phyloP scores from a whole-genome alignment of 2,888 invertebrate species.

The Eupelmus urozonus region DNA sequence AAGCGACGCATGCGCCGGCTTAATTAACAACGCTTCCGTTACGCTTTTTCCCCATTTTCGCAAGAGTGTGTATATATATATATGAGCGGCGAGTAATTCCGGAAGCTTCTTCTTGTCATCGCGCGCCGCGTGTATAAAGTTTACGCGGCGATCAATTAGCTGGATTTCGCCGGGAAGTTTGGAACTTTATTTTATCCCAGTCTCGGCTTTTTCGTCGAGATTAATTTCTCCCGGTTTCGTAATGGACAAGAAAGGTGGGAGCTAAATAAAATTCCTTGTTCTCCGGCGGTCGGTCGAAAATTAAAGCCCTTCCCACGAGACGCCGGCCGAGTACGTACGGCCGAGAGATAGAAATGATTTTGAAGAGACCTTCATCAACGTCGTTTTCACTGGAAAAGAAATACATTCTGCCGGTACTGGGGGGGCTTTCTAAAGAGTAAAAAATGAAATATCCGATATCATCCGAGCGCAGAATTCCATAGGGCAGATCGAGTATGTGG shows the following conservation, averaged over 20 bases:
- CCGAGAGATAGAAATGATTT: neutral
- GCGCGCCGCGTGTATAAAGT: neutral
- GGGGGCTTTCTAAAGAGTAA: neutral
- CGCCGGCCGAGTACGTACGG: too few species aligned
- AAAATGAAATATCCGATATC: slow-evolving; percentile 23
- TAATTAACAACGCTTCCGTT: slow-evolving; percentile 38
- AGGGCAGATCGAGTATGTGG: slow-evolving; percentile 33
- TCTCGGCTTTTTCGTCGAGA: too few species aligned
- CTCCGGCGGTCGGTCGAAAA: too few species aligned
- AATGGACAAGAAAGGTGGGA: neutral
- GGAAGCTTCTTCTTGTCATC: slow-evolving; percentile 11
- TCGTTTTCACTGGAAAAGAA: neutral
- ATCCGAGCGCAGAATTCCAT: slow-evolving; percentile 18
- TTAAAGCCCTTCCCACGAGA: too few species aligned
- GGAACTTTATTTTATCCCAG: neutral
- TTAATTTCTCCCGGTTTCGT: neutral
- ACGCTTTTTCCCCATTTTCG: too few species aligned
- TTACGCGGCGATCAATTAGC: neutral
- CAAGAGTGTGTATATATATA: neutral
- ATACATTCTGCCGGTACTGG: neutral
- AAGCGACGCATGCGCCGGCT: slow-evolving; percentile 16
- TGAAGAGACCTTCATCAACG: slow-evolving; percentile 18
- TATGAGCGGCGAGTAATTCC: neutral
- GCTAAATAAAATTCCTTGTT: too few species aligned
- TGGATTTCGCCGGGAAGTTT: neutral